Base-by-base conservation (phyloP, 2,113 vertebrate species). In the Thalassarche chlororhynchos region DNA sequence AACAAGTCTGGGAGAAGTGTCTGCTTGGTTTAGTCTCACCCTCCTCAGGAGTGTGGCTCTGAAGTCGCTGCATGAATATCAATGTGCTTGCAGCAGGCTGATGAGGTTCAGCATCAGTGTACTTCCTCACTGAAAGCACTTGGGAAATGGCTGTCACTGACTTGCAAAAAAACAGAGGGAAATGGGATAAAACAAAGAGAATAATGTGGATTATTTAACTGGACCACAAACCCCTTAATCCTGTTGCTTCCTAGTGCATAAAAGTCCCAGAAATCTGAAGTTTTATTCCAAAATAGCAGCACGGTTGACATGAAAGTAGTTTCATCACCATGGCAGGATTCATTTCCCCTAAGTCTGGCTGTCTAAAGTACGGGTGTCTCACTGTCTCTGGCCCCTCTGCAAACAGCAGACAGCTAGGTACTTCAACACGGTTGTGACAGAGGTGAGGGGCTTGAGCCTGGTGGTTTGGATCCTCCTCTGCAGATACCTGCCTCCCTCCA, bases 161-260 rank as follows among this genome's bases (percentile, higher is more conserved):
- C 34, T 84, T 83, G 21, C 10, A 72, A 54, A 34, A 90, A 66
- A 72, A 79, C 44, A 74, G 16, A 75, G 24, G 10, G 38, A 84
- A 96, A 89, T 64, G 14, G 24, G 51, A 81, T 78, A 86, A 96
- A 95, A 61, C 51, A 87, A 82, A 91, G n/a, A 75, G 9, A 86
- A 88, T n/a, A 0, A 78, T 47, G 38, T 0, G 1, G 42, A 78
- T 91, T 94, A 68, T 87, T 93, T 91, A 58, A 87, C 25, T 64
- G 47, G 65, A 42, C 52, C 31, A 38, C 24, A 75, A 71, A 54
- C 19, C 13, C 23, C 12, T 74, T 75, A 94, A 93, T 87, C 38
- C 47, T 51, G 20, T 75, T 89, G 26, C 54, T 89, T 84, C 8
- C 8, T 29, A 24, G n/a, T 32, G 14, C 42, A 21, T 58, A 19